Evolutionary conservation across 2,888 invertebrate genomes (phyloP), one percentile per base, ranked within the genome.

Genomic region (Micoletzkya japonica): DNA sequence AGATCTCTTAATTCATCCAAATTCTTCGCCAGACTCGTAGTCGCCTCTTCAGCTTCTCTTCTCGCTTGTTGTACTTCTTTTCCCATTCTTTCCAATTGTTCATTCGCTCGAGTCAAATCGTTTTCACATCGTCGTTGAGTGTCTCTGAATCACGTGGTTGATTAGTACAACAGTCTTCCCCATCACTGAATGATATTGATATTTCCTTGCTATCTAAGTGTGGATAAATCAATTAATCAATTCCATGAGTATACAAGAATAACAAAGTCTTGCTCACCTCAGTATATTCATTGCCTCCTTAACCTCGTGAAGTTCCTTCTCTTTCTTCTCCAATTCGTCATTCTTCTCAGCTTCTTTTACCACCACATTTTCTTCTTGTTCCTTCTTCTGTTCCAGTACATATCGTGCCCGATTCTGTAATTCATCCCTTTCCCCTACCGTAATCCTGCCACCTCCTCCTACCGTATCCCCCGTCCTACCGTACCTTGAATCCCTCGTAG

Each of bases 401-500:
- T 68, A 68, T 1, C 68, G 68, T 34, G 68, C 57, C 7, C 68
- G 68, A 49, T 49, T 50, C 68, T 68, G 34, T 2, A 50, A 52
- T 1, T 44, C 28, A 60, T 39, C 26, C 3, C 44, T 4, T 1
- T 14, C 2, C 30, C 10, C 39, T 32, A 7, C 4, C 10, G 26
- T 61, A 4, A 36, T 24, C 24, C n/a, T 32, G 7, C 52, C n/a
- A 20, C 52, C 26, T 24, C 6, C 52, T 17, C 52, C 24, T 24
- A n/a, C 52, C 26, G 20, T n/a, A 14, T 52, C n/a, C 6, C 32
- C 26, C 39, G 1, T 49, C 20, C 52, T 57, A 26, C 6, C 57
- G 2, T 1, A 68, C 68, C 44, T 68, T 68, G 36, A 68, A 68
- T 34, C 36, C 49, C 3, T 68, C 58, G 44, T 58, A 59, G 14